These are phyloP conservation scores for Onychostoma macrolepis DNA, from an alignment of 2,113 vertebrate species.

Conservation along the genomic window DNA sequence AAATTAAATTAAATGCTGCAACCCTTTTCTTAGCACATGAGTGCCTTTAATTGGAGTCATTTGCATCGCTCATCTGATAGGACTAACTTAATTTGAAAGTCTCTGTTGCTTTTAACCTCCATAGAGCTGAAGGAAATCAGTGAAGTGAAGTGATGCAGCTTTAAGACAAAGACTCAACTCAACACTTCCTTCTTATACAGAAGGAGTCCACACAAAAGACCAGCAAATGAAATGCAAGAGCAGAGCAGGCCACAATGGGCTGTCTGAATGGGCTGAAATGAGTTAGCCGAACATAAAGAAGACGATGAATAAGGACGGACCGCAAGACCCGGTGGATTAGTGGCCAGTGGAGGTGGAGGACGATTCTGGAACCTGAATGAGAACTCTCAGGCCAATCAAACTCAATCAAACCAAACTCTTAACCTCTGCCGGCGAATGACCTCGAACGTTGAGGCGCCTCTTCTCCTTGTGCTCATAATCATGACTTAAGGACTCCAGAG, in stretches of 20 bases:
- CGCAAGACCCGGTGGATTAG: slow-evolving; percentile 62
- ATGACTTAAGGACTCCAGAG: slow-evolving; percentile 55
- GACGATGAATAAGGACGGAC: slow-evolving; percentile 61
- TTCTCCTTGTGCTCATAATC: slow-evolving; percentile 66
- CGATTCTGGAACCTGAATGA: slow-evolving; percentile 66
- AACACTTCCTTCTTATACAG: slow-evolving; percentile 66
- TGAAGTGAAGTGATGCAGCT: slow-evolving; percentile 64
- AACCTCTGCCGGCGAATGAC: slow-evolving; percentile 57
- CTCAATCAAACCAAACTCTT: slow-evolving; percentile 62
- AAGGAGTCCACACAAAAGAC: slow-evolving; percentile 69
- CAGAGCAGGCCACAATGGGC: slow-evolving; percentile 64
- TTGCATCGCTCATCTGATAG: slow-evolving; percentile 57
- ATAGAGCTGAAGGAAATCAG: slow-evolving; percentile 62
- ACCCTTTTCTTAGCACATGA: slow-evolving; percentile 49
- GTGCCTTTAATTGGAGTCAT: slow-evolving; percentile 58
- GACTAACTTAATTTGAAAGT: slow-evolving; percentile 56
- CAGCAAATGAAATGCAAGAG: slow-evolving; percentile 71
- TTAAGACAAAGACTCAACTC: slow-evolving; percentile 68
- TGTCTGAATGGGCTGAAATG: slow-evolving; percentile 71
- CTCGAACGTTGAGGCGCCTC: slow-evolving; percentile 44
- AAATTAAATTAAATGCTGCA: slow-evolving; percentile 18
- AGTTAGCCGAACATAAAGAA: slow-evolving; percentile 67
- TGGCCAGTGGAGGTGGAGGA: slow-evolving; percentile 37
- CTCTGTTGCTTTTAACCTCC: slow-evolving; percentile 58
- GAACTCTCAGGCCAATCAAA: slow-evolving; percentile 66